Percentiles rank a stretch among this genome's conserved stretches.
Evolutionary conservation across 1,140 invertebrate species (phyloP).

Genomic region (Trinorchestia longiramus): DNA sequence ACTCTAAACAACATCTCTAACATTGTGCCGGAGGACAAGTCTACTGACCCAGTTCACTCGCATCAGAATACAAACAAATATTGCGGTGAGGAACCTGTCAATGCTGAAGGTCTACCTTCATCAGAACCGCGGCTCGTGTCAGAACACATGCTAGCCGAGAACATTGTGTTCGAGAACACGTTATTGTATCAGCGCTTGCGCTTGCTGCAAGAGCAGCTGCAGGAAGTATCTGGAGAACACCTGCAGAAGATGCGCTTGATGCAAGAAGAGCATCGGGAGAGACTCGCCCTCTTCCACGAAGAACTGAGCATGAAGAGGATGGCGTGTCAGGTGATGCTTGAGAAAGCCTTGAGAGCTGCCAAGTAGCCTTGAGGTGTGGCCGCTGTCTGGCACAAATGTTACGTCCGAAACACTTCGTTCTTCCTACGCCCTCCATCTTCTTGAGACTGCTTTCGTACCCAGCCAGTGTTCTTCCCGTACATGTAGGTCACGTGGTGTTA

Average conservation of each 20-base stretch:
- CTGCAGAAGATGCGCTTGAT: not conserved
- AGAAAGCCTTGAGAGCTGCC: slow-evolving; percentile 12
- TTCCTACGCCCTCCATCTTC: not conserved
- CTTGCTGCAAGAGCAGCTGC: slow-evolving; percentile 18
- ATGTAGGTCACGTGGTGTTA: not conserved
- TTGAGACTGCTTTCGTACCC: not conserved
- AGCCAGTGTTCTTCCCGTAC: not conserved
- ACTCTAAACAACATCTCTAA: not conserved
- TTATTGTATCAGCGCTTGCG: not conserved
- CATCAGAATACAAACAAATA: not conserved
- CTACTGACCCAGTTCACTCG: not conserved
- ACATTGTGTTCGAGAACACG: not conserved
- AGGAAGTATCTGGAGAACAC: slow-evolving; percentile 23
- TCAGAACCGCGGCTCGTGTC: not conserved
- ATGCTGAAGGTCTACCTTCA: not conserved
- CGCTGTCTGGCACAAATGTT: not conserved
- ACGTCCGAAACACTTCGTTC: not conserved
- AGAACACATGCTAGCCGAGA: not conserved
- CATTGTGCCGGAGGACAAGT: not conserved
- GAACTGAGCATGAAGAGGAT: slow-evolving; percentile 19
- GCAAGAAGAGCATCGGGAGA: not conserved
- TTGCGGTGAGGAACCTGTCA: not conserved
- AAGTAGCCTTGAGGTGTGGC: not conserved
- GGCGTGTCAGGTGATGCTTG: slow-evolving; percentile 6
- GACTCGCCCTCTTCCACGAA: slow-evolving; percentile 7